phyloP scores from a whole-genome alignment of 2,113 vertebrate species.

The Embiotoca jacksoni region DNA sequence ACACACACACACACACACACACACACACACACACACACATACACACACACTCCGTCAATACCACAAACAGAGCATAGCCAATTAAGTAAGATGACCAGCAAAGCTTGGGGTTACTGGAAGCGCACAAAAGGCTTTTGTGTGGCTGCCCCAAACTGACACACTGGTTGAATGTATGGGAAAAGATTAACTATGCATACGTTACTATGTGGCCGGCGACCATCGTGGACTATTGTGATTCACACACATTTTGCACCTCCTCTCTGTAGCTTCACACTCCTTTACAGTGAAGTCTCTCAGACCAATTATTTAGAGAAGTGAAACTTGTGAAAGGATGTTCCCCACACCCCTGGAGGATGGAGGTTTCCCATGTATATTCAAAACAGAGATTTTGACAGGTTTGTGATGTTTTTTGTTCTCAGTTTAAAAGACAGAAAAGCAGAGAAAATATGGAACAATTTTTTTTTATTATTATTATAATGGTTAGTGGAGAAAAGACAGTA shows the following conservation, averaged over 20 bases:
- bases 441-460: not conserved
- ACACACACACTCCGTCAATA: conserved; percentile 34
- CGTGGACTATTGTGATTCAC: conserved; percentile 35
- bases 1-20: conserved; percentile 7
- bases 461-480: not conserved
- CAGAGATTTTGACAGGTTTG: conserved; percentile 1
- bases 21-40: not conserved
- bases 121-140: conserved; percentile 79
- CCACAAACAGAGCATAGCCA: conserved; percentile 78
- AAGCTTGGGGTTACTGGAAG: conserved; percentile 77
- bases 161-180: conserved; percentile 72
- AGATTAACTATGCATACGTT: conserved; percentile 70
- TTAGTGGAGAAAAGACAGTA: not conserved
- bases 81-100: conserved; percentile 75
- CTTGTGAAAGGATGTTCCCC: conserved; percentile 22
- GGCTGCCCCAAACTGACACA: conserved; percentile 58
- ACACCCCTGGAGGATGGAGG: not conserved
- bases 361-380: not conserved
- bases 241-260: not conserved
- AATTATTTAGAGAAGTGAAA: conserved; percentile 42
- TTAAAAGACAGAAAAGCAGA: not conserved
- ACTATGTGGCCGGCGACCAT: conserved; percentile 32
- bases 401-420: conserved; percentile 1
- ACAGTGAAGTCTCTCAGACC: conserved; percentile 6
- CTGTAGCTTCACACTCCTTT: not conserved